Evolutionary conservation across 2,113 vertebrate genomes (phyloP).

Genomic region (Dryoscopus gambensis): DNA sequence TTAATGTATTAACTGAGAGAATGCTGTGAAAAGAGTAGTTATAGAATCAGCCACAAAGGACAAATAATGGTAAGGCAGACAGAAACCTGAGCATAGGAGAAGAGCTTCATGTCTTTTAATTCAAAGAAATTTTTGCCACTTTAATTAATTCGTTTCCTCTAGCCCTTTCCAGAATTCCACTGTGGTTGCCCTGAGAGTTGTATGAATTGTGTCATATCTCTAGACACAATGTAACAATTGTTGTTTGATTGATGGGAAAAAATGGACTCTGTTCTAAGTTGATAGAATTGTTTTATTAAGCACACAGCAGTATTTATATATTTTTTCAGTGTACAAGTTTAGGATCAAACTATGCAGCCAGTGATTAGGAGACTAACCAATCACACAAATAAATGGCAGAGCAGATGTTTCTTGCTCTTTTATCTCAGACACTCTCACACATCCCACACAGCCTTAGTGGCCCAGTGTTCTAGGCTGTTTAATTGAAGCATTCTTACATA

Average conservation of each 20-base stretch:
- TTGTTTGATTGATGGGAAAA: fast-evolving
- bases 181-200: background rate
- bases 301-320: background rate
- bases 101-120: background rate
- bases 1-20: background rate
- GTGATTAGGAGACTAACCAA: background rate
- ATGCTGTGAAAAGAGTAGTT: background rate
- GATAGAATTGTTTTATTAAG: background rate
- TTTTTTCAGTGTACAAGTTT: background rate
- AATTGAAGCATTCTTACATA: background rate
- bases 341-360: background rate
- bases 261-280: background rate
- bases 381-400: background rate
- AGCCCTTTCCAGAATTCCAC: background rate
- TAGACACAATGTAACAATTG: background rate
- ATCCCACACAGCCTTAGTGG: background rate
- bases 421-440: background rate
- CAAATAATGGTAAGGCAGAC: background rate
- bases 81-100: background rate
- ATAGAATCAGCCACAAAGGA: background rate
- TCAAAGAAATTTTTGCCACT: background rate
- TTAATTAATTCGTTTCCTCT: background rate
- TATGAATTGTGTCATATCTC: background rate
- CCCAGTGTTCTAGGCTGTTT: background rate
- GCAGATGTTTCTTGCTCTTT: background rate